Conservation (phyloP, 2,888 invertebrate species). For the Acanthosepion pharaonis region DNA sequence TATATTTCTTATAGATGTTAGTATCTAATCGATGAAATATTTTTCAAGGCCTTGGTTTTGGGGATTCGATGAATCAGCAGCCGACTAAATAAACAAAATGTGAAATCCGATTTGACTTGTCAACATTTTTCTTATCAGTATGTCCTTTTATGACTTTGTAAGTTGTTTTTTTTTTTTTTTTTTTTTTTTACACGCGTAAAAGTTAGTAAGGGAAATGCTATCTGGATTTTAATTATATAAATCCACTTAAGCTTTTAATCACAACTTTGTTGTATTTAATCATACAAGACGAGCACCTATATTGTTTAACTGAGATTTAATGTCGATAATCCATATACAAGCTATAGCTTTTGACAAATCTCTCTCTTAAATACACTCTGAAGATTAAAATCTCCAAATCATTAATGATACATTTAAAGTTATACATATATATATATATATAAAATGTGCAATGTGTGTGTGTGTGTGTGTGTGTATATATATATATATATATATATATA, state of each 20-base stretch:
- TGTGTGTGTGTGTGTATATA: too few relatives aligned
- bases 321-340: neutral
- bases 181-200: neutral
- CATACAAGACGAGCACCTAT: neutral
- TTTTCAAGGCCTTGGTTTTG: neutral
- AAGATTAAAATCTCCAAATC: neutral
- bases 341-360: neutral
- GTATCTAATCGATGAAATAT: too few relatives aligned
- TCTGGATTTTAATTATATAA: neutral
- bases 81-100: neutral
- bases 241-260: neutral
- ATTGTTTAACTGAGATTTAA: neutral
- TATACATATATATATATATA: too few relatives aligned
- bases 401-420: neutral
- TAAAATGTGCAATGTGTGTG: too few relatives aligned
- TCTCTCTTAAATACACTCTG: neutral
- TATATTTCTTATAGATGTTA: too few relatives aligned
- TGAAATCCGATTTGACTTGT: slow-evolving; percentile 9
- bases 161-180: neutral
- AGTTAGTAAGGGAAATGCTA: neutral
- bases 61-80: neutral
- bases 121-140: neutral
- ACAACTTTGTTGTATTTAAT: neutral
- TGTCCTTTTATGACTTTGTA: neutral
- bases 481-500: too few relatives aligned